Evolutionary conservation across 2,888 invertebrate species (phyloP).

Genomic region (Zootermopsis nevadensis): DNA sequence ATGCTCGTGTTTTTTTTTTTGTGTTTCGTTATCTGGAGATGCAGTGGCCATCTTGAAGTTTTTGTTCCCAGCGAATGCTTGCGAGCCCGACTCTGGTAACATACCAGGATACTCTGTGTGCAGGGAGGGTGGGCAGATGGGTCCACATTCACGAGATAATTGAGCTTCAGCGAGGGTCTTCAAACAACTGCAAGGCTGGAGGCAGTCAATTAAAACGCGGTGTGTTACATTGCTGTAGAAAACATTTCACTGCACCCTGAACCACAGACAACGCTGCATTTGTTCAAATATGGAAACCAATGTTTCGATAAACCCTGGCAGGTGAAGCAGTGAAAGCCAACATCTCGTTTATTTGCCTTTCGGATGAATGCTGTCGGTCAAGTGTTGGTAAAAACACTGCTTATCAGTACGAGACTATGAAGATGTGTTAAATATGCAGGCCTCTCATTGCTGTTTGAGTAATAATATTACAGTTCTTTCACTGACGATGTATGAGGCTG

Average conservation of each 20-base stretch:
- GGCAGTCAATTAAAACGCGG: neutral
- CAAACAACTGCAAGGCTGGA: neutral
- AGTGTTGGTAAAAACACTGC: neutral
- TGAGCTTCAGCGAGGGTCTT: neutral
- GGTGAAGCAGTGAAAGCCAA: neutral
- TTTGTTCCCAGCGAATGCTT: too few relatives aligned
- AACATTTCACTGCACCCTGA: neutral
- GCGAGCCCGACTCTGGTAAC: too few relatives aligned
- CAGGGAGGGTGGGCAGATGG: neutral
- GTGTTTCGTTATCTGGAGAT: too few relatives aligned
- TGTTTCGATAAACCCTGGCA: neutral
- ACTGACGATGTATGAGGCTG: neutral
- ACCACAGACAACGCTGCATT: neutral
- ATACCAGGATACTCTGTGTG: neutral
- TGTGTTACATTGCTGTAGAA: neutral
- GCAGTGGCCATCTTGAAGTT: too few relatives aligned
- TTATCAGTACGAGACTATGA: neutral
- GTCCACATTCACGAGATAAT: neutral
- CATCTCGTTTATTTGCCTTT: neutral
- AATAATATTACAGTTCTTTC: neutral
- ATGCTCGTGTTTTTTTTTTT: too few relatives aligned
- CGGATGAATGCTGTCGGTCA: neutral
- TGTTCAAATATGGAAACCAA: neutral
- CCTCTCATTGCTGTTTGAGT: neutral
- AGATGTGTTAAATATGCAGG: neutral